Conservation (phyloP, 2,113 vertebrate species). For the Dermatemys mawii region DNA sequence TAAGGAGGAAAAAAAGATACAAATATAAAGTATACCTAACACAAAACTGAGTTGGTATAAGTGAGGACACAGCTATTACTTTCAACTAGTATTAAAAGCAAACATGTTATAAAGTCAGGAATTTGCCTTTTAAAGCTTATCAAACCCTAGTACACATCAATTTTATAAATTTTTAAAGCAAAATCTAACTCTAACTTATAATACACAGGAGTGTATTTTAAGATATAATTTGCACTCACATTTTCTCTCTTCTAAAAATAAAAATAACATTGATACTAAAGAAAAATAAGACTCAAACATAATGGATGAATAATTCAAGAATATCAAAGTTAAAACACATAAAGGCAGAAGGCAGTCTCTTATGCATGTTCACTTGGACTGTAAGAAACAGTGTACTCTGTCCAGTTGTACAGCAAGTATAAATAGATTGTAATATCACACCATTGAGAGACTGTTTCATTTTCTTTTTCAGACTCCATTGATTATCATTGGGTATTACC, state of each 20-base stretch:
- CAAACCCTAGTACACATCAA: slow-evolving; percentile 20
- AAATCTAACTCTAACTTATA: neutral
- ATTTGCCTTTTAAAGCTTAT: neutral
- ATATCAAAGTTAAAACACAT: neutral
- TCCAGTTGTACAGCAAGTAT: neutral
- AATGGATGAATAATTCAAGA: neutral
- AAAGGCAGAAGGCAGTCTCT: neutral
- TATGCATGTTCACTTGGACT: neutral
- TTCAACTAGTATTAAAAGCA: neutral
- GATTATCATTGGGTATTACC: neutral
- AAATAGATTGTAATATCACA: neutral
- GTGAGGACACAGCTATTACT: slow-evolving; percentile 13
- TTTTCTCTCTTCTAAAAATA: slow-evolving; percentile 23
- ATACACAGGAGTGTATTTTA: slow-evolving; percentile 4
- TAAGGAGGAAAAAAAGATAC: neutral
- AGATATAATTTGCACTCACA: neutral
- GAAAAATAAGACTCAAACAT: neutral
- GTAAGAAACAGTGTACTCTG: rapidly evolving
- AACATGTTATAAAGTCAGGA: neutral
- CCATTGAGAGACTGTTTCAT: neutral
- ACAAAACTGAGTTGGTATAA: neutral
- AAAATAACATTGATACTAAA: neutral
- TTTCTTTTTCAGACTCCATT: neutral
- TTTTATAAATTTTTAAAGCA: slow-evolving; percentile 43
- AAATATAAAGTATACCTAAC: neutral